Evolutionary conservation across 2,797 vertebrate genomes (phyloP).

Genomic region (Sus cebifrons): DNA sequence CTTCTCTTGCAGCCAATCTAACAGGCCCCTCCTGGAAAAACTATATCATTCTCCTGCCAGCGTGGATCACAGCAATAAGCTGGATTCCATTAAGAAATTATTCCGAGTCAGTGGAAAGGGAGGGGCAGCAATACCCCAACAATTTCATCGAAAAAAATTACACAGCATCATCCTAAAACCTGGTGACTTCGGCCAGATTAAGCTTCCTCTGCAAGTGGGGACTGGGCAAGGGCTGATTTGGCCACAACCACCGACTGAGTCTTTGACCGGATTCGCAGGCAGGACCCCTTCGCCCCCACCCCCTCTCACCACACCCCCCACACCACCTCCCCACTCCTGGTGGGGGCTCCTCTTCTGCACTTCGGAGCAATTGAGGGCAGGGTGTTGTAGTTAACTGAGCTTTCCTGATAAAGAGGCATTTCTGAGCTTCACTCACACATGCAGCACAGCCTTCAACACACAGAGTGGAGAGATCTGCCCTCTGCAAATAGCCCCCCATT

Average conservation of each 20-base stretch:
- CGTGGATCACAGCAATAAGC: background rate
- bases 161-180: background rate
- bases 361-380: background rate
- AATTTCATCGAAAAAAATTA: background rate
- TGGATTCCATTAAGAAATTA: background rate
- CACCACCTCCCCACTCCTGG: accelerated
- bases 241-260: background rate
- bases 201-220: background rate
- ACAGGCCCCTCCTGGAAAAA: conserved; percentile 63
- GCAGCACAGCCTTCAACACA: background rate
- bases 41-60: background rate
- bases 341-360: background rate
- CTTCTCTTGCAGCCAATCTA: background rate
- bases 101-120: background rate
- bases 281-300: background rate
- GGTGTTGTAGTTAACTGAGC: background rate
- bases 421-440: background rate
- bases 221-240: background rate
- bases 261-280: background rate
- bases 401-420: conserved; percentile 14
- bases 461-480: background rate
- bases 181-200: background rate
- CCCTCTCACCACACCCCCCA: too few species aligned
- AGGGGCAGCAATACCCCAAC: background rate
- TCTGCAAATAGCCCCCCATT: background rate